Conservation (phyloP, 1,140 invertebrate species). For the Temnothorax nylanderi region DNA sequence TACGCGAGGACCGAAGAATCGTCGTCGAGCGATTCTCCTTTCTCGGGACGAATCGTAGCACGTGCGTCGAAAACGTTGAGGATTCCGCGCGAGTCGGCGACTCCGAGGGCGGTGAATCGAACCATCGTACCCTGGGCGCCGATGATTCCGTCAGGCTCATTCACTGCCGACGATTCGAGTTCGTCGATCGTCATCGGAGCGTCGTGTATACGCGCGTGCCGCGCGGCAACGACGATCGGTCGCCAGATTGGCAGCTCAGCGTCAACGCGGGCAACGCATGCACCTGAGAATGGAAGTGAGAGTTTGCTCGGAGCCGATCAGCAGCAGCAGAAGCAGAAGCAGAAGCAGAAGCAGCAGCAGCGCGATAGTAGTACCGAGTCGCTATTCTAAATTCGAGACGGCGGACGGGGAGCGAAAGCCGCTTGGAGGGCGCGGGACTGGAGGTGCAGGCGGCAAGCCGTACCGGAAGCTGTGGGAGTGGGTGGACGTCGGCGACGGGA, state of each 20-base stretch:
- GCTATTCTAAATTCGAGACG: slow-evolving; percentile 65
- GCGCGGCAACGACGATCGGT: slow-evolving; percentile 42
- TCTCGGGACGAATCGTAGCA: neutral
- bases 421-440: slow-evolving; percentile 64
- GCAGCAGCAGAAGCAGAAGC: slow-evolving; percentile 34
- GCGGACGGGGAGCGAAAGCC: slow-evolving; percentile 56
- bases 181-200: slow-evolving; percentile 58
- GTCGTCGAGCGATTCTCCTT: neutral
- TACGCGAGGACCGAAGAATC: neutral
- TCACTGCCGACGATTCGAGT: slow-evolving; percentile 56
- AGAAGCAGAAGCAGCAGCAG: slow-evolving; percentile 39
- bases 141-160: slow-evolving; percentile 66
- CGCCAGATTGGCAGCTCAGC: slow-evolving; percentile 54
- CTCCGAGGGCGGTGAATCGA: slow-evolving; percentile 1
- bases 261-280: slow-evolving; percentile 36
- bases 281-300: slow-evolving; percentile 77
- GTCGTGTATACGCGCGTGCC: slow-evolving; percentile 38
- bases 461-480: slow-evolving; percentile 57
- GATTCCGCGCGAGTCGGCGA: slow-evolving; percentile 5
- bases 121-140: slow-evolving; percentile 41
- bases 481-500: slow-evolving; percentile 40
- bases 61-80: slow-evolving; percentile 11
- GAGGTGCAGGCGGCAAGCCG: slow-evolving; percentile 55
- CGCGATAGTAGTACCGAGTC: slow-evolving; percentile 54
- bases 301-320: slow-evolving; percentile 52